These are phyloP conservation scores for Pilophorus perplexus DNA, from an alignment of 2,888 invertebrate species.

Conservation along the genomic window DNA sequence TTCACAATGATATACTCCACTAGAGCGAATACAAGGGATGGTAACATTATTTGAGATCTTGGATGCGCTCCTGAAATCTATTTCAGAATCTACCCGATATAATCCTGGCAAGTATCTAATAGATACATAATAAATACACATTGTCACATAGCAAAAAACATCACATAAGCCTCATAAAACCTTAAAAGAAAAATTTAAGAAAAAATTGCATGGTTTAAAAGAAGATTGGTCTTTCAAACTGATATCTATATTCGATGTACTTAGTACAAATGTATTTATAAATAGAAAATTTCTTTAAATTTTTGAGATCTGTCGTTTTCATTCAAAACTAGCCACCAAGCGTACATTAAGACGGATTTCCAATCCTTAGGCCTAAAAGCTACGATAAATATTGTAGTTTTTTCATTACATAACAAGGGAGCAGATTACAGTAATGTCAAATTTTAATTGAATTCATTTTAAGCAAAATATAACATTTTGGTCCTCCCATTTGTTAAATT, in stretches of 20 bases:
- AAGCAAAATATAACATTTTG: constrained; percentile 41
- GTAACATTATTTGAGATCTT: too few relatives aligned
- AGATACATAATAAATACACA: constrained; percentile 30
- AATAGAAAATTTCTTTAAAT: constrained; percentile 14
- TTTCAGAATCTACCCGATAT: too few relatives aligned
- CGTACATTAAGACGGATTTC: constrained; percentile 46
- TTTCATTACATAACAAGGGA: constrained; percentile 12
- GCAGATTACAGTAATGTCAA: constrained; percentile 10
- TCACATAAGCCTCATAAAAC: constrained; percentile 46
- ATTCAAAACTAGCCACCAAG: constrained; percentile 39
- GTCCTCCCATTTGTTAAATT: constrained; percentile 42
- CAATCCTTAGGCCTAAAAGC: constrained; percentile 45
- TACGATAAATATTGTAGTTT: not conserved
- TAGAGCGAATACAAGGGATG: too few relatives aligned
- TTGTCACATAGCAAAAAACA: constrained; percentile 43
- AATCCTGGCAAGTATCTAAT: constrained; percentile 44
- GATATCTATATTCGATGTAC: constrained; percentile 34
- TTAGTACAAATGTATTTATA: constrained; percentile 34
- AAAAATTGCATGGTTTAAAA: constrained; percentile 4
- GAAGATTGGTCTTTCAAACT: constrained; percentile 23
- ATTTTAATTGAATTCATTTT: constrained; percentile 2
- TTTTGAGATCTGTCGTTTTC: constrained; percentile 35
- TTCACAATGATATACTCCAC: not conserved
- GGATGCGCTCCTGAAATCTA: too few relatives aligned
- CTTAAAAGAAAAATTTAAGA: too few relatives aligned